Evolutionary conservation across 2,113 vertebrate genomes (phyloP).

Genomic region (Gallinago paraguaiae): DNA sequence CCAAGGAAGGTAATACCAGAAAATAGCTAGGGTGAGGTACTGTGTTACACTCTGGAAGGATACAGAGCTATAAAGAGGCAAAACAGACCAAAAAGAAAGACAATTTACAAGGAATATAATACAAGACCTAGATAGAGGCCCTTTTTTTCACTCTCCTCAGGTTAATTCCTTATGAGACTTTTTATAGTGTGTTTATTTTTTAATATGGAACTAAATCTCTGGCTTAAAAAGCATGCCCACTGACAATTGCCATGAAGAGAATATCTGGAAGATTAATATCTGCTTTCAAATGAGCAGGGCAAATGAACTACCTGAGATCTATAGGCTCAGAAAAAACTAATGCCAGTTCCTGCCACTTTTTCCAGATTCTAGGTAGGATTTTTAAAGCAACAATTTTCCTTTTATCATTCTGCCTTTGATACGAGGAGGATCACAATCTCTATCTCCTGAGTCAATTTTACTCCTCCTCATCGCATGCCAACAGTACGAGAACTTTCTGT

Average conservation of each 20-base stretch:
- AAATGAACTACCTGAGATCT: background rate
- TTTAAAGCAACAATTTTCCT: background rate
- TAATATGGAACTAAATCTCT: background rate
- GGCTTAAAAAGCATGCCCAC: background rate
- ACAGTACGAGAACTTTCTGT: background rate
- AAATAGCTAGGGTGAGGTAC: background rate
- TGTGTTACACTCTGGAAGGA: background rate
- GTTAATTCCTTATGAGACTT: background rate
- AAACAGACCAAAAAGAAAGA: background rate
- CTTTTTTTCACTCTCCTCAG: background rate
- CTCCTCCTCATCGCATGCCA: background rate
- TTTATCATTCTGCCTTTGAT: background rate
- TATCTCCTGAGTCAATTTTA: background rate
- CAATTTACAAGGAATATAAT: background rate
- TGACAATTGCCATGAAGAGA: rapidly evolving
- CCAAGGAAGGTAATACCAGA: background rate
- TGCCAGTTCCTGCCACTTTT: background rate
- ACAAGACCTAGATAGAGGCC: background rate
- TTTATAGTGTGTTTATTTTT: background rate
- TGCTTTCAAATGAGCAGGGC: background rate
- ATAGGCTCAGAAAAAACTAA: background rate
- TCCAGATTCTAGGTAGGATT: background rate
- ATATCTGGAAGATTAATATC: background rate
- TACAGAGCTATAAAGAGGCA: background rate
- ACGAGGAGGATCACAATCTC: background rate